Conservation (phyloP, 2,113 vertebrate species). For the Mus spicilegus region DNA sequence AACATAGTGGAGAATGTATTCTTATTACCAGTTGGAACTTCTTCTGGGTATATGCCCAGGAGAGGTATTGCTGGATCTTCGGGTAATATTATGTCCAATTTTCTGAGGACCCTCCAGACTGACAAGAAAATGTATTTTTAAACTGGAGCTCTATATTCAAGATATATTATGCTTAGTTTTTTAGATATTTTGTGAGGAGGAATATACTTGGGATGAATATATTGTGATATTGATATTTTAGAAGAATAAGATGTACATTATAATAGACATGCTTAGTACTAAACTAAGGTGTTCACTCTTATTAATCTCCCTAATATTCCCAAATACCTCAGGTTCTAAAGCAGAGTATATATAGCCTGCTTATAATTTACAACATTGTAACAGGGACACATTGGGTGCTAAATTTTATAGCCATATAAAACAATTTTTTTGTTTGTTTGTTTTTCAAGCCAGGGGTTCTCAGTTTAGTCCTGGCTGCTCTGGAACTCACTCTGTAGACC, state of each 20-base stretch:
- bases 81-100: no score
- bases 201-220: neutral
- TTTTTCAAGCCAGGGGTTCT: neutral
- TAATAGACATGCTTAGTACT: neutral
- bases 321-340: constrained; percentile 9
- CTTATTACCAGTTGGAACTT: no score
- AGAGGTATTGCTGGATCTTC: no score
- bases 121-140: constrained; percentile 38
- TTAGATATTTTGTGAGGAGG: neutral
- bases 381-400: neutral
- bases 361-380: constrained; percentile 8
- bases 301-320: neutral
- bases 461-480: neutral
- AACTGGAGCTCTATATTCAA: constrained; percentile 39
- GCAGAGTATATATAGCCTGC: neutral
- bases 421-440: neutral
- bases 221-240: neutral
- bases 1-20: no score
- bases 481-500: neutral
- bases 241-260: neutral
- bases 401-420: neutral
- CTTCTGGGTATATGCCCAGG: no score
- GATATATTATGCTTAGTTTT: neutral
- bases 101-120: no score
- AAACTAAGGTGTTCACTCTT: neutral